phyloP scores from a whole-genome alignment of 2,797 vertebrate genomes.

The Melopsittacus undulatus region DNA sequence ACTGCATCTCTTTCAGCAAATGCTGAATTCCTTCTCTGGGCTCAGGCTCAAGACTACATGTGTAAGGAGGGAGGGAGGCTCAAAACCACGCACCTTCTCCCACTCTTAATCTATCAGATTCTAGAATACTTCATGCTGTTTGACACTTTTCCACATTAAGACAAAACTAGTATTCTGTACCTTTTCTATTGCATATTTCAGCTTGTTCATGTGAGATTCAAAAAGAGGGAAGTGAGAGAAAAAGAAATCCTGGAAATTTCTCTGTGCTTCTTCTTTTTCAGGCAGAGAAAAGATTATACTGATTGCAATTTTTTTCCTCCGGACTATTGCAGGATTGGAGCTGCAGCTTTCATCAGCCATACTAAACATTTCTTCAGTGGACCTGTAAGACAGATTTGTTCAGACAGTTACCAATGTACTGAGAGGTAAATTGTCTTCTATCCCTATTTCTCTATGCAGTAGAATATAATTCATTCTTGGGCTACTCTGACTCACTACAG shows the following conservation, averaged over 20 bases:
- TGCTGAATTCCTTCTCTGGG: neutral
- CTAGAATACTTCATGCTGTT: constrained; percentile 6
- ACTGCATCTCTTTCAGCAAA: neutral
- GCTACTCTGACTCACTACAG: neutral
- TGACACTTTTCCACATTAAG: constrained; percentile 7
- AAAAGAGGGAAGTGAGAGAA: constrained; percentile 88
- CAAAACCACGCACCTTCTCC: constrained; percentile 26
- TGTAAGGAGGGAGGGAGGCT: neutral
- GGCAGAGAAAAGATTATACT: constrained; percentile 86
- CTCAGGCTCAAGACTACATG: constrained; percentile 15
- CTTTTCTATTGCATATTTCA: constrained; percentile 88
- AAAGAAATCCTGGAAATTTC: constrained; percentile 87
- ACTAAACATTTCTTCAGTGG: constrained; percentile 86
- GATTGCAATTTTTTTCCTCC: constrained; percentile 86
- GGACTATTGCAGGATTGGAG: constrained; percentile 83
- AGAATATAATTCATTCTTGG: neutral
- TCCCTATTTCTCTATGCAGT: neutral
- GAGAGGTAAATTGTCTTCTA: neutral
- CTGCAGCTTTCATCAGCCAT: constrained; percentile 86
- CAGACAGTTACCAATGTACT: neutral
- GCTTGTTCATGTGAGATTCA: constrained; percentile 88
- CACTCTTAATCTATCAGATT: constrained; percentile 39
- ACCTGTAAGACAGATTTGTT: constrained; percentile 71
- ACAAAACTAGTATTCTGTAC: constrained; percentile 66
- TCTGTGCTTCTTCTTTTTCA: constrained; percentile 83